Base-by-base conservation (phyloP, 2,797 vertebrate species). In the Sternotherus odoratus region DNA sequence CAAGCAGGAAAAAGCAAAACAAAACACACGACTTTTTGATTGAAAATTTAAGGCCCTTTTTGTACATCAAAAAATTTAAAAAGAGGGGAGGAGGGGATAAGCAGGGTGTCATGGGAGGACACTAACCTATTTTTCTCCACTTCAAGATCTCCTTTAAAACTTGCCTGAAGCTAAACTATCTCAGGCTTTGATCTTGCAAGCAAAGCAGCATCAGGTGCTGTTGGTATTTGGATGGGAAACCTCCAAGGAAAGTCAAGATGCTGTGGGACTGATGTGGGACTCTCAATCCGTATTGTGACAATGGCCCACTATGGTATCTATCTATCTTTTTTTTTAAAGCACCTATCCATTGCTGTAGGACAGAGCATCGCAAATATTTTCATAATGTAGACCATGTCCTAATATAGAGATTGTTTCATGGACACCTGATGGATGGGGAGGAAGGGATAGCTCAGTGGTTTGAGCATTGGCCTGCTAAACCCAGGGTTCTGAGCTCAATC, bases 251-350 rank as follows among this genome's bases (percentile, higher is more conserved):
- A 85, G 17, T 51, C 33, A 12, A 36, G 1, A 24, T 79, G 5
- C 83, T 90, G n/a, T n/a, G n/a, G n/a, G n/a, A n/a, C n/a, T n/a
- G n/a, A n/a, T n/a, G n/a, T n/a, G n/a, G n/a, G n/a, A n/a, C n/a
- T 75, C 15, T 69, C 51, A 24, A 2, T 50, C 43, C 74, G 17
- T 39, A 54, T 75, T 16, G 80, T 90, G 30, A 51, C 69, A 83
- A 43, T 12, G 82, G n/a, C 30, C 46, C 36, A 85, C 10, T 30
- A 43, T 24, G 17, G 26, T 78, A 63, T 69, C 91, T 93, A 12
- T 57, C 50, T 72, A 11, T 75, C 80, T 85, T 86, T 79, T 82
- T 85, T 86, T 79, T 66, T 72, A 48, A 88, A 23, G 17, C 88
- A 75, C 24, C 56, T 72, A 16, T 66, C 79, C 26, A 36, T 3